Conservation (phyloP, 2,113 vertebrate genomes). For the Psammodynastes pulverulentus region DNA sequence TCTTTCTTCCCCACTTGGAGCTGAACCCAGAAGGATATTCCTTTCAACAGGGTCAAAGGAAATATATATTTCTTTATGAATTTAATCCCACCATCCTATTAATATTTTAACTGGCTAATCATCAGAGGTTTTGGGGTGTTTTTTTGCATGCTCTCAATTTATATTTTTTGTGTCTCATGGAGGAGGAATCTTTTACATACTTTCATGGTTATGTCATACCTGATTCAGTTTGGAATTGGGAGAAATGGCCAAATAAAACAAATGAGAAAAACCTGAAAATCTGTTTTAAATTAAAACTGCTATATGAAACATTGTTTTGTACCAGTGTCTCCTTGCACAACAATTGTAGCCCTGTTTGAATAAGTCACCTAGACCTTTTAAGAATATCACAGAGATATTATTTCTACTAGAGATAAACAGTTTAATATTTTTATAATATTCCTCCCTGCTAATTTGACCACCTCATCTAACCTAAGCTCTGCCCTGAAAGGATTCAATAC, state of each 20-base stretch:
- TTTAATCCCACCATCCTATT: neutral
- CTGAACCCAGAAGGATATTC: too few relatives aligned
- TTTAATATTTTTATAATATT: neutral
- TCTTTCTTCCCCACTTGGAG: too few relatives aligned
- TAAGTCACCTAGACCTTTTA: neutral
- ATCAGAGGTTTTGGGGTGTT: too few relatives aligned
- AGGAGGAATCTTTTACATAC: neutral
- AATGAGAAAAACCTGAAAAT: neutral
- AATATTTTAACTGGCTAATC: conserved; percentile 41
- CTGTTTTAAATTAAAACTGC: neutral
- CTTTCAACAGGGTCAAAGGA: too few relatives aligned
- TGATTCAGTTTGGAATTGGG: neutral
- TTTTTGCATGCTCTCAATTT: conserved; percentile 13
- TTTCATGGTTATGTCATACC: neutral
- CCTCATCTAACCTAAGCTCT: neutral
- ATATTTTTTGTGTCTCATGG: neutral
- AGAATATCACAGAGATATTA: neutral
- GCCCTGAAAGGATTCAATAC: neutral
- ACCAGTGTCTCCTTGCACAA: neutral
- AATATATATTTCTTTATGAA: conserved; percentile 1
- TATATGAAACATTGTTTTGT: neutral
- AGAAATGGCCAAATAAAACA: neutral
- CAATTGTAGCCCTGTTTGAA: neutral
- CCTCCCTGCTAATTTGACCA: neutral
- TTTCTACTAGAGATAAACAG: neutral